phyloP scores from a whole-genome alignment of 2,888 invertebrate species.

The Drosophila macrospina region DNA sequence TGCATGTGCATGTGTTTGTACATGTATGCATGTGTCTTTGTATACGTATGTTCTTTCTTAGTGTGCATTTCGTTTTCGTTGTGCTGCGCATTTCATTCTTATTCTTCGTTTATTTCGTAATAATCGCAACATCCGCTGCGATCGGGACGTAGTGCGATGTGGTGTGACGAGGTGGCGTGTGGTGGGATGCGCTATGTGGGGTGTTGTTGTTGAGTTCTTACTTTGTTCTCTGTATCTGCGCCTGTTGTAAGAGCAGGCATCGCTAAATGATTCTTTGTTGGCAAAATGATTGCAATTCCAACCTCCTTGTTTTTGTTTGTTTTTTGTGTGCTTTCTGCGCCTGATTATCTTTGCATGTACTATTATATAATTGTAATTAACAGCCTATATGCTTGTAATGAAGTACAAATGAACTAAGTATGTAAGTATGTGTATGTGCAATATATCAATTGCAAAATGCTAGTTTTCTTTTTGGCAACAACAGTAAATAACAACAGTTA shows the following conservation, averaged over 20 bases:
- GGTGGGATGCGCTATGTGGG: neutral
- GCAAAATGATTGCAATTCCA: conserved; percentile 27
- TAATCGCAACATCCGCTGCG: conserved; percentile 73
- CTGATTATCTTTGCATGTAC: conserved; percentile 39
- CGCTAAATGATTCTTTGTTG: conserved; percentile 49
- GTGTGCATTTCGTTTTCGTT: conserved; percentile 56
- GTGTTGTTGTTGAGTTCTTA: neutral
- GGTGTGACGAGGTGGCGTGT: neutral
- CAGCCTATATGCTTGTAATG: conserved; percentile 30
- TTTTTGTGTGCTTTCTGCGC: conserved; percentile 1
- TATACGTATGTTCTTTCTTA: conserved; percentile 13
- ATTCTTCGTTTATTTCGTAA: conserved; percentile 76
- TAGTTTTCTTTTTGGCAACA: conserved; percentile 67
- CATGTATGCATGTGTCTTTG: neutral
- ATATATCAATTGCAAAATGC: conserved; percentile 47
- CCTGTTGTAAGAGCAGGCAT: conserved; percentile 15
- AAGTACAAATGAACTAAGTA: conserved; percentile 7
- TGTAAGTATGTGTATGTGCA: neutral
- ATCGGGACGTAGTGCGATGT: conserved; percentile 4
- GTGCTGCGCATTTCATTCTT: conserved; percentile 59
- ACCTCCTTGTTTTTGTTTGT: conserved; percentile 3
- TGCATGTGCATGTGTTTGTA: conserved; percentile 3
- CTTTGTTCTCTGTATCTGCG: conserved; percentile 19
- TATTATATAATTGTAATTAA: conserved; percentile 67
- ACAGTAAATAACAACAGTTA: conserved; percentile 41